A percentile compares a stretch with the other conserved stretches of the same genome.
Conservation (phyloP, 1,140 invertebrate genomes). For the Aplysia californica region DNA sequence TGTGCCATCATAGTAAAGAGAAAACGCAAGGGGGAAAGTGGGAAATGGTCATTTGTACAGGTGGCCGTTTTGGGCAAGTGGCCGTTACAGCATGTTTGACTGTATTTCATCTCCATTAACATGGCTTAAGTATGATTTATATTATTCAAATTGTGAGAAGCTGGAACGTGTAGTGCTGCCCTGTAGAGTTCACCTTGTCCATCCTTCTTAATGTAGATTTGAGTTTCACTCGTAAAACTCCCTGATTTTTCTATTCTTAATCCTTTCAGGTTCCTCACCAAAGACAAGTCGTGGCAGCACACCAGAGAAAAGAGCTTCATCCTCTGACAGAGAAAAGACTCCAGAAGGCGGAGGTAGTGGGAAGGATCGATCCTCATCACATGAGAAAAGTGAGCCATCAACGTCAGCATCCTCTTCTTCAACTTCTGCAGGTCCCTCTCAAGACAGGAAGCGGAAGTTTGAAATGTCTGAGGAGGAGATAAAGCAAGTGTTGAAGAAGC, state of each 20-base stretch:
- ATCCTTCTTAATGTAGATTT: too few relatives aligned
- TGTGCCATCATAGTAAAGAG: too few relatives aligned
- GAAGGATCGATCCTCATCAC: neutral
- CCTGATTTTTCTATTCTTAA: neutral
- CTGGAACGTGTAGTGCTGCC: too few relatives aligned
- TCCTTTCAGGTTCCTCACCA: constrained; percentile 3
- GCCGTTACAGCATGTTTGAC: too few relatives aligned
- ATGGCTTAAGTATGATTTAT: too few relatives aligned
- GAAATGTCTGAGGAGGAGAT: constrained; percentile 12
- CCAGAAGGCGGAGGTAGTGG: neutral
- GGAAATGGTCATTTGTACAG: too few relatives aligned
- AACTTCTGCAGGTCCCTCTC: neutral
- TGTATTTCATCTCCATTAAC: too few relatives aligned
- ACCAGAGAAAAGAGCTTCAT: constrained; percentile 3
- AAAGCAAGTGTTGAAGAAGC: constrained; percentile 9
- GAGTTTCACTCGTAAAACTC: too few relatives aligned
- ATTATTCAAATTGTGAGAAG: too few relatives aligned
- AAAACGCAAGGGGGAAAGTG: too few relatives aligned
- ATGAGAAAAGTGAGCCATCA: neutral
- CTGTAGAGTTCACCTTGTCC: too few relatives aligned
- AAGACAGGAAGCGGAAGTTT: constrained; percentile 8
- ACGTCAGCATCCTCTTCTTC: neutral
- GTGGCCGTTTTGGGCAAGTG: too few relatives aligned
- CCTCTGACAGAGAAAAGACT: constrained; percentile 1
- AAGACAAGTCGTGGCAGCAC: constrained; percentile 14